phyloP scores from a whole-genome alignment of 1,140 invertebrate species.

The Eriocheir sinensis region DNA sequence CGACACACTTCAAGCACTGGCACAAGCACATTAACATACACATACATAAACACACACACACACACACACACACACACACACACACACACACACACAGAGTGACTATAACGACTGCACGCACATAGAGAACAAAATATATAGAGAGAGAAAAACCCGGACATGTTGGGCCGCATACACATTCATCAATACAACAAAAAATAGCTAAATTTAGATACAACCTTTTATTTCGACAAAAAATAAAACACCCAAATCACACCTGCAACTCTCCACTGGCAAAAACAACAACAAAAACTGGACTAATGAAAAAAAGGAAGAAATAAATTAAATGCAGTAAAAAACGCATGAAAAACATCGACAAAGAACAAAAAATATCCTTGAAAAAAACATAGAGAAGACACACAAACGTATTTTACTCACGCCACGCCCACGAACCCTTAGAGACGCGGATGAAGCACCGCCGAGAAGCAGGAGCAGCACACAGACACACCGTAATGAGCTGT shows the following conservation, averaged over 20 bases:
- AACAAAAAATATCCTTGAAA: too few species aligned
- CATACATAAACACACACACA: conserved; percentile 40
- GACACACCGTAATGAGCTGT: background rate
- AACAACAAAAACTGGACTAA: too few species aligned
- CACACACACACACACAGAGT: conserved; percentile 25
- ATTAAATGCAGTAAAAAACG: too few species aligned
- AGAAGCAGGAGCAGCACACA: too few species aligned
- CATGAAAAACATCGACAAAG: too few species aligned
- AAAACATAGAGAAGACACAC: background rate
- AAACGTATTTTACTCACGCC: background rate
- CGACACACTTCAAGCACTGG: background rate
- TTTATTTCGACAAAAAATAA: background rate
- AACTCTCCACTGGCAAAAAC: too few species aligned
- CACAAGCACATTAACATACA: background rate
- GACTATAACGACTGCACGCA: conserved; percentile 23
- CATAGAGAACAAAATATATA: conserved; percentile 17
- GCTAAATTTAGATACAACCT: background rate
- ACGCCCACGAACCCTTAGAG: background rate
- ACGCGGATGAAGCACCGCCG: background rate
- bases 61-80: background rate
- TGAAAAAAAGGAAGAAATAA: too few species aligned
- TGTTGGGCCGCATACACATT: background rate
- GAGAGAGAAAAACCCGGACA: conserved; percentile 32
- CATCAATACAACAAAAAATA: background rate
- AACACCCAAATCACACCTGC: too few species aligned